Evolutionary conservation across 2,113 vertebrate genomes (phyloP), one percentile per base, ranked within the genome.

Genomic region (Ceratotherium simum): DNA sequence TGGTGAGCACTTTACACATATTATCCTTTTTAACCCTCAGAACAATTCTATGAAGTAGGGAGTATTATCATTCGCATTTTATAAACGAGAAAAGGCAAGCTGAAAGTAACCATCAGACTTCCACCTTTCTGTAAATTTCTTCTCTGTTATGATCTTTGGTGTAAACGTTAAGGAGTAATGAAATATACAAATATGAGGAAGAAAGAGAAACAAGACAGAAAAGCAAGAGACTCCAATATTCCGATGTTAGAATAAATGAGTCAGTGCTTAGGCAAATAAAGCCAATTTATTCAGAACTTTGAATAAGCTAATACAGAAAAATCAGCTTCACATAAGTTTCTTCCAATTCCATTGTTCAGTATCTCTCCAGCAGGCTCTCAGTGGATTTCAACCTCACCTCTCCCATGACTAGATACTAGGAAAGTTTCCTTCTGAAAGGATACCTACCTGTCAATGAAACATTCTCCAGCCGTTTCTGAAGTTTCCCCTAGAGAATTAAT

Each of bases 401-500:
- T 94, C 27, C 87, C 46, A 78, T 48, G 64, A 83, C 69, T 75
- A 80, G 3, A 48, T 31, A 23, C 25, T n/a, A 2, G n/a, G 46
- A 88, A 60, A 64, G 46, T 87, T 79, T 69, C 23, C 48, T 76
- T 79, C 31, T 56, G 31, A 93, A 89, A 88, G 69, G 8, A 56
- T 54, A 11, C 39, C 48, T 54, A 62, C 6, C 20, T 76, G n/a
- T 83, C 69, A 82, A n/a, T 5, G 17, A 95, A 89, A 80, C 42
- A 75, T 46, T 62, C 60, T 92, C 48, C 80, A 94, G 70, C n/a
- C 69, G 39, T 80, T 91, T 46, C 65, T 70, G 46, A 42, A 85
- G 12, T 62, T 82, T 90, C 36, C 54, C 56, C 69, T 90, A 86
- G 42, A 70, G 64, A 95, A 95, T 48, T 92, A 72, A 95, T 83